Conservation (phyloP, 1,140 invertebrate genomes). For the Bombus haemorrhoidalis region DNA sequence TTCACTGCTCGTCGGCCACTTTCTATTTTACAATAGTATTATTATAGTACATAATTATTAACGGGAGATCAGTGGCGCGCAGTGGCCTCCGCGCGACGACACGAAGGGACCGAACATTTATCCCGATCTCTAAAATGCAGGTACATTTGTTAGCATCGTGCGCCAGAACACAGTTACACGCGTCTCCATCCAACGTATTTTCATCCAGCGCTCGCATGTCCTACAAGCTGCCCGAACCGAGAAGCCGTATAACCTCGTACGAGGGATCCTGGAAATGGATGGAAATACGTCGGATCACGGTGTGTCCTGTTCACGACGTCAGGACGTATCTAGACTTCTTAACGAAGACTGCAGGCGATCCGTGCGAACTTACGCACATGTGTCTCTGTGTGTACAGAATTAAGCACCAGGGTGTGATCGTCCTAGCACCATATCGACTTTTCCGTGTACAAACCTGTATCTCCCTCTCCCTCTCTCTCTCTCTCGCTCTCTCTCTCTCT, state of each 20-base stretch:
- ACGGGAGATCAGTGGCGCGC: conserved; percentile 71
- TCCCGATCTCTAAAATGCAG: conserved; percentile 70
- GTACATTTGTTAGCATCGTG: conserved; percentile 69
- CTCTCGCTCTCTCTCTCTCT: no score
- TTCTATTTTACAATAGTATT: conserved; percentile 53
- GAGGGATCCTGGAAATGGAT: not conserved
- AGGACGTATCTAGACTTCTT: conserved; percentile 64
- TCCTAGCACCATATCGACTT: conserved; percentile 77
- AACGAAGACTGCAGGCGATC: conserved; percentile 59
- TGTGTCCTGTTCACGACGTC: conserved; percentile 57
- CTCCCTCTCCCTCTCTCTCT: not conserved
- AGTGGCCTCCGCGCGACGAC: conserved; percentile 58
- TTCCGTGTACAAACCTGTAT: conserved; percentile 50
- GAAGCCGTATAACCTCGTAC: not conserved
- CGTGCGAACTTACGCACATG: conserved; percentile 55
- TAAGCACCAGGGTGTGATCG: conserved; percentile 73
- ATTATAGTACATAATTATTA: conserved; percentile 63
- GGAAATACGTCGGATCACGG: conserved; percentile 38
- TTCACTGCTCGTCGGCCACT: conserved; percentile 58
- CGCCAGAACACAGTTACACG: conserved; percentile 42
- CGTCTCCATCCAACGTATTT: not conserved
- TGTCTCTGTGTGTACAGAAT: conserved; percentile 52
- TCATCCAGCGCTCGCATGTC: not conserved
- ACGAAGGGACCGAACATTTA: conserved; percentile 56
- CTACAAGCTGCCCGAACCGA: not conserved